phyloP scores from a whole-genome alignment of 1,140 invertebrate species.

The Ostrea denselamellosa region DNA sequence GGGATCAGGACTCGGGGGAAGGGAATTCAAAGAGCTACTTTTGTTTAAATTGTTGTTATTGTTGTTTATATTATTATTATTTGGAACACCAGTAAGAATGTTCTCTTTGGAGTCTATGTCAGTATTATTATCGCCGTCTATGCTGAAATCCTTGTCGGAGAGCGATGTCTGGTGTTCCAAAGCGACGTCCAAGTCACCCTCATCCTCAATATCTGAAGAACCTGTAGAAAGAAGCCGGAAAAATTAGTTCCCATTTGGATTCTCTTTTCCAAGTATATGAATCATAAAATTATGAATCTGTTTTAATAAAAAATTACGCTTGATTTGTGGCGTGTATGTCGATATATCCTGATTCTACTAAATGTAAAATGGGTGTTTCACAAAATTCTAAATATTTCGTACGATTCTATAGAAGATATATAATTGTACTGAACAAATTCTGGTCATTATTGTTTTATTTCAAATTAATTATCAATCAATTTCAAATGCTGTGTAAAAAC shows the following conservation, averaged over 20 bases:
- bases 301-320: too few species aligned
- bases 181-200: conserved; percentile 71
- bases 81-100: conserved; percentile 64
- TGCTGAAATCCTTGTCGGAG: conserved; percentile 70
- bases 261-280: not conserved
- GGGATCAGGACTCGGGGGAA: conserved; percentile 63
- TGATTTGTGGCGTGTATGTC: too few species aligned
- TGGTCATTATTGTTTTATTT: too few species aligned
- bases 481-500: too few species aligned
- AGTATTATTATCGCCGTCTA: conserved; percentile 66
- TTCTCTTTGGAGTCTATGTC: conserved; percentile 67
- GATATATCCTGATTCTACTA: too few species aligned
- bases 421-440: too few species aligned
- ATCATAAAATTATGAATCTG: too few species aligned
- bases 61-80: conserved; percentile 59
- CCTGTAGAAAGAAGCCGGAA: conserved; percentile 55
- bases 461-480: too few species aligned
- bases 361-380: too few species aligned
- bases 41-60: conserved; percentile 62
- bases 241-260: not conserved
- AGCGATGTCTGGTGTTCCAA: conserved; percentile 68
- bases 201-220: conserved; percentile 76
- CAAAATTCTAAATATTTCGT: too few species aligned
- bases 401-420: too few species aligned
- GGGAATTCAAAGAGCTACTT: conserved; percentile 52